These are phyloP conservation scores for Bradysia coprophila DNA, from an alignment of 1,140 invertebrate species.

Conservation along the genomic window DNA sequence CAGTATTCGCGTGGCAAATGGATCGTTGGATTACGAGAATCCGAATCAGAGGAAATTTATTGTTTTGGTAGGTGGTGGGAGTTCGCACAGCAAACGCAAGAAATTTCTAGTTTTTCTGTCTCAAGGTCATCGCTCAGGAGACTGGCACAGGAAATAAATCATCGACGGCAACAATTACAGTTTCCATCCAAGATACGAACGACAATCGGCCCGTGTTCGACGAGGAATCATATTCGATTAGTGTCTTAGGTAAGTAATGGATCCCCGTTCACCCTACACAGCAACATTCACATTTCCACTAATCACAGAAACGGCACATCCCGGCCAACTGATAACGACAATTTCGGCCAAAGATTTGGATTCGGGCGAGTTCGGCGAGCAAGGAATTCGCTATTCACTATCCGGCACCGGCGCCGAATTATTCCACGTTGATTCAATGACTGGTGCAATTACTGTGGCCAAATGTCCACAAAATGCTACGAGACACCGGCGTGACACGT, in stretches of 20 bases:
- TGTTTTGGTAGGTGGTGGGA: conserved; percentile 51
- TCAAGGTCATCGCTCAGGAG: conserved; percentile 64
- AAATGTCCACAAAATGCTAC: conserved; percentile 29
- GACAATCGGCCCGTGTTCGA: conserved; percentile 73
- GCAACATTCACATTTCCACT: not conserved
- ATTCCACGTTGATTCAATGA: conserved; percentile 61
- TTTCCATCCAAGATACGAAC: conserved; percentile 72
- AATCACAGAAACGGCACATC: conserved; percentile 42
- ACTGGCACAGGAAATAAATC: conserved; percentile 52
- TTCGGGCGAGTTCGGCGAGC: conserved; percentile 44
- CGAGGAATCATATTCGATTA: conserved; percentile 48
- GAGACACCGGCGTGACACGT: not conserved
- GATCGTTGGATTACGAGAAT: conserved; percentile 73
- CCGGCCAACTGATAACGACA: conserved; percentile 49
- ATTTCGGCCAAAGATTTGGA: conserved; percentile 72
- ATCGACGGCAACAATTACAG: conserved; percentile 72
- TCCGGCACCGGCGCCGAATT: conserved; percentile 67
- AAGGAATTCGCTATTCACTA: conserved; percentile 67
- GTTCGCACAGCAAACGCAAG: not conserved
- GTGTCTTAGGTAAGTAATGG: conserved; percentile 28
- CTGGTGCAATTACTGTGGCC: conserved; percentile 66
- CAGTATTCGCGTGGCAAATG: conserved; percentile 61
- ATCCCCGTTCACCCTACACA: too few species aligned
- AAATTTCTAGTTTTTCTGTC: conserved; percentile 2
- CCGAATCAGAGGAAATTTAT: conserved; percentile 84